phyloP scores from a whole-genome alignment of 2,113 vertebrate genomes.

The Saiga tatarica region DNA sequence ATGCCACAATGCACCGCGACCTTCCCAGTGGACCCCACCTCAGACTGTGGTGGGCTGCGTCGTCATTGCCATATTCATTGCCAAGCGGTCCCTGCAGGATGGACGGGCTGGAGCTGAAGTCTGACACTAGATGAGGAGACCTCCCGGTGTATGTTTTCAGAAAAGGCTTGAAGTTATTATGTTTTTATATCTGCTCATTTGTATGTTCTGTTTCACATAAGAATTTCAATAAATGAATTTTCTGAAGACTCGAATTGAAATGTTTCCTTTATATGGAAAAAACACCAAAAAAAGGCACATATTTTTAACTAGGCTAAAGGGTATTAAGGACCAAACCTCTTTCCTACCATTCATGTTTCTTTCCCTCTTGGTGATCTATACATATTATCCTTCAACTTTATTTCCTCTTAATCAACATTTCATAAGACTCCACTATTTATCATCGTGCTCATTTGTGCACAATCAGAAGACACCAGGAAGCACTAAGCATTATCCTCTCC shows the following conservation, averaged over 20 bases:
- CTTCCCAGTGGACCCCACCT: not conserved
- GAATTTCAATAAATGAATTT: conserved; percentile 77
- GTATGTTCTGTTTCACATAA: conserved; percentile 49
- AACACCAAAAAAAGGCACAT: conserved; percentile 65
- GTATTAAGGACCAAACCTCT: not conserved
- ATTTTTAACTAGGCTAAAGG: conserved; percentile 48
- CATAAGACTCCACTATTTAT: not conserved
- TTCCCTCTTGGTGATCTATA: not conserved
- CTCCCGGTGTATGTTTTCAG: not conserved
- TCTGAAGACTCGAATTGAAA: conserved; percentile 50
- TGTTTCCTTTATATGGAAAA: conserved; percentile 46
- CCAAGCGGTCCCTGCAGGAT: not conserved
- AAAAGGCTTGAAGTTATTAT: conserved; percentile 58
- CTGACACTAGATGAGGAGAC: not conserved
- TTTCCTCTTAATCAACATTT: not conserved
- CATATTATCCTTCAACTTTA: not conserved
- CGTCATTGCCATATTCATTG: fast-evolving
- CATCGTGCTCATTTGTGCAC: not conserved
- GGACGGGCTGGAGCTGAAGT: not conserved
- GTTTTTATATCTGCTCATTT: conserved; percentile 28
- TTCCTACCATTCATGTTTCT: not conserved
- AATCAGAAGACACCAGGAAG: conserved; percentile 20
- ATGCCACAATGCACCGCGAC: not conserved
- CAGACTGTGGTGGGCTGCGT: not conserved
- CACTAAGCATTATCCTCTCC: not conserved